These are phyloP conservation scores for Ctenopoma multispine DNA, from an alignment of 2,797 vertebrate genomes.

Conservation along the genomic window DNA sequence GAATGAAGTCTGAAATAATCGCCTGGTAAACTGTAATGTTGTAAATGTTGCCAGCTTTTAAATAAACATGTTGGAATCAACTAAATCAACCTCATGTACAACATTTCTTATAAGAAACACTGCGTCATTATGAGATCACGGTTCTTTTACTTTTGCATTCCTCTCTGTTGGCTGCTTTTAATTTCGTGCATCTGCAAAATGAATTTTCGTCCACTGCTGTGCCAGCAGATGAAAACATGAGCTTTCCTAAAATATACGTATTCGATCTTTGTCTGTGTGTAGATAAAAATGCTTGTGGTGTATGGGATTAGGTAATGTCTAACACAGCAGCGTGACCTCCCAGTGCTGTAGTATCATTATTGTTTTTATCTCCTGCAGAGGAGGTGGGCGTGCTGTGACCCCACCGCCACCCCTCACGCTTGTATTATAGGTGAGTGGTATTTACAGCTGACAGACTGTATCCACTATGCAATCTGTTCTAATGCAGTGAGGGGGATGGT, in stretches of 20 bases:
- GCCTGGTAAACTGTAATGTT: too few species aligned
- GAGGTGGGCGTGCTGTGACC: conserved; percentile 27
- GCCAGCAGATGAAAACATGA: neutral
- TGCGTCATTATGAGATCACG: neutral
- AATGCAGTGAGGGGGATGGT: neutral
- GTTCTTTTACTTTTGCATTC: neutral
- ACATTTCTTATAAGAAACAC: neutral
- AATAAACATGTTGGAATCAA: too few species aligned
- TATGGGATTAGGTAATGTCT: neutral
- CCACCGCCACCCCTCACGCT: neutral
- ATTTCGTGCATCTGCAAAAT: too few species aligned
- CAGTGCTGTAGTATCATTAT: conserved; percentile 24
- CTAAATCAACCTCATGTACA: too few species aligned
- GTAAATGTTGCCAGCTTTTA: too few species aligned
- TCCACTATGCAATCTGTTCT: conserved; percentile 1
- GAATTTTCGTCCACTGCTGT: neutral
- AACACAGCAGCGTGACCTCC: conserved; percentile 8
- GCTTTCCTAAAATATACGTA: too few species aligned
- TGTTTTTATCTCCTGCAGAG: conserved; percentile 35
- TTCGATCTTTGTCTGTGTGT: neutral
- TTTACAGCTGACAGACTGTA: conserved; percentile 30
- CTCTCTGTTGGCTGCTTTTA: neutral
- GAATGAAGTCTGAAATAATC: too few species aligned
- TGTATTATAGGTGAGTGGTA: conserved; percentile 18
- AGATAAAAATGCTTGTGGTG: neutral